These are phyloP conservation scores for Hydropsyche betteni DNA, from an alignment of 2,888 invertebrate genomes.

Conservation along the genomic window DNA sequence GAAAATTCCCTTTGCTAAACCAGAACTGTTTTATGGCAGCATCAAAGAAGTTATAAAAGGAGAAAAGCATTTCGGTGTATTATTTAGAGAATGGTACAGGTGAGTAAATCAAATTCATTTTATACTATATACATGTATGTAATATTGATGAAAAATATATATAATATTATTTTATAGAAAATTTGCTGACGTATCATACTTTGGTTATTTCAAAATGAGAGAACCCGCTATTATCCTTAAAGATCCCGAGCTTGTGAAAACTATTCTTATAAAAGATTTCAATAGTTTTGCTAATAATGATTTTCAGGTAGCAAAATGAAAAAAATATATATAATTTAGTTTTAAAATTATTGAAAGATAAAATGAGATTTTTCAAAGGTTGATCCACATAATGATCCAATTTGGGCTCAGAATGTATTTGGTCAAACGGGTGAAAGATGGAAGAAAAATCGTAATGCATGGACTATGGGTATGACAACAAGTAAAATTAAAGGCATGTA, in stretches of 20 bases:
- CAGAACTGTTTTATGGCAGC: slow-evolving; percentile 7
- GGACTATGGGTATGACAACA: slow-evolving; percentile 36
- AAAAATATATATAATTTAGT: too few relatives aligned
- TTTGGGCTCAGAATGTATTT: slow-evolving; percentile 30
- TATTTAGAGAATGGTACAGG: slow-evolving; percentile 21
- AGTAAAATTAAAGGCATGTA: slow-evolving; percentile 46
- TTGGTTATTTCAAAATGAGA: slow-evolving; percentile 47
- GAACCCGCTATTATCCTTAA: slow-evolving; percentile 43
- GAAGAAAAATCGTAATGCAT: slow-evolving; percentile 32
- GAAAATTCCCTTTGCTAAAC: slow-evolving; percentile 24
- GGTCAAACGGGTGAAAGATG: slow-evolving; percentile 26
- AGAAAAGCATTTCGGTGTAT: slow-evolving; percentile 10
- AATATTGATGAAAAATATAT: too few relatives aligned
- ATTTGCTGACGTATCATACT: slow-evolving; percentile 33
- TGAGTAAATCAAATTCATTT: slow-evolving; percentile 6
- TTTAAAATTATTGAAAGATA: background rate
- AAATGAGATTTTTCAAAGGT: slow-evolving; percentile 12
- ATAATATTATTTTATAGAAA: slow-evolving; percentile 23
- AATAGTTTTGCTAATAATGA: slow-evolving; percentile 45
- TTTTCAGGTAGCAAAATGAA: slow-evolving; percentile 19
- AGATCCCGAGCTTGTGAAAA: slow-evolving; percentile 47
- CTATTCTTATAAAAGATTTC: slow-evolving; percentile 47
- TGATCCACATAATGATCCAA: slow-evolving; percentile 27
- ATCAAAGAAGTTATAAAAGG: slow-evolving; percentile 20
- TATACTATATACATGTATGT: too few relatives aligned